These are phyloP conservation scores for Pammene fasciana DNA, from an alignment of 2,888 invertebrate genomes.

Conservation along the genomic window DNA sequence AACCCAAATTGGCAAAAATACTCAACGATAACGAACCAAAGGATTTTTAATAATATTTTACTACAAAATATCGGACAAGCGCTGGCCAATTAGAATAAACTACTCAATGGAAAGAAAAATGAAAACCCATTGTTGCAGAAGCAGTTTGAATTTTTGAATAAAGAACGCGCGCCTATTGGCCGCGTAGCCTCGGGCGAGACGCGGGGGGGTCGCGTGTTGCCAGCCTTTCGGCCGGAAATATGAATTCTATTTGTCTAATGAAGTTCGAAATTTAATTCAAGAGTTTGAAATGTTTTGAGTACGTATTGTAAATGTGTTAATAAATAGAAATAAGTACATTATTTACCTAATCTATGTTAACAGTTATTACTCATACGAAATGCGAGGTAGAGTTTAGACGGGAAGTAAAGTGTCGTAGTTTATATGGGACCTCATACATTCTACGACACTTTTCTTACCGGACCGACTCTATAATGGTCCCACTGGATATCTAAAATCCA, in stretches of 20 bases:
- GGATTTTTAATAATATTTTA: not conserved
- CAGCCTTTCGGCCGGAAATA: constrained; percentile 74
- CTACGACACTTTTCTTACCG: too few relatives aligned
- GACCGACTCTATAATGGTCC: too few relatives aligned
- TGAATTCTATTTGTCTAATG: constrained; percentile 74
- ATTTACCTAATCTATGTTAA: not conserved
- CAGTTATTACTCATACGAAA: not conserved
- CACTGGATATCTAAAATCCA: too few relatives aligned
- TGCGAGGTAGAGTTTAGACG: too few relatives aligned
- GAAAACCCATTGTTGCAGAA: constrained; percentile 62
- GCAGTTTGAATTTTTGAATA: constrained; percentile 66
- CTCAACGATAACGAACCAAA: too few relatives aligned
- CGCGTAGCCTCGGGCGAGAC: constrained; percentile 74
- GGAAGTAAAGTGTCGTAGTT: too few relatives aligned
- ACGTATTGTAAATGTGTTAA: not conserved
- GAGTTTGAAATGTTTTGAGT: constrained; percentile 19
- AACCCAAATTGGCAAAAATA: too few relatives aligned
- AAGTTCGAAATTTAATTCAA: constrained; percentile 57
- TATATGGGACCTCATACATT: too few relatives aligned
- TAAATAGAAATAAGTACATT: constrained; percentile 7
- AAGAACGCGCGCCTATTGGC: constrained; percentile 74
- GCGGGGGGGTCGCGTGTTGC: constrained; percentile 78
- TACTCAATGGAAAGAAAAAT: constrained; percentile 62
- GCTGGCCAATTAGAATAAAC: constrained; percentile 63
- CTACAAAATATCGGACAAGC: constrained; percentile 45